These are phyloP conservation scores for Lamproptera curius DNA, from an alignment of 2,888 invertebrate genomes.

Conservation along the genomic window DNA sequence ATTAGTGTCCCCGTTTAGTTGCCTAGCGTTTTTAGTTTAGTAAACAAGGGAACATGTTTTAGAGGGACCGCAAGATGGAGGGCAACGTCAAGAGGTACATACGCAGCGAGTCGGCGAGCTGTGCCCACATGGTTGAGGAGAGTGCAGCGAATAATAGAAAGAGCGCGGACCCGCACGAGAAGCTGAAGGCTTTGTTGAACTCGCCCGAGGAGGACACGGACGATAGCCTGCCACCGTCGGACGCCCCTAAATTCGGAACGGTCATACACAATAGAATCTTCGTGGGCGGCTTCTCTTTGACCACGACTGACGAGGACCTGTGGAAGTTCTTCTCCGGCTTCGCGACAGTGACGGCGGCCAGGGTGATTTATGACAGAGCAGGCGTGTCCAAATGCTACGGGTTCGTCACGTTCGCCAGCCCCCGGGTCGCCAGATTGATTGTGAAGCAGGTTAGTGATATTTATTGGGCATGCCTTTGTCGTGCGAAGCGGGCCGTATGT, in stretches of 20 bases:
- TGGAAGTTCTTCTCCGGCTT: conserved; percentile 94
- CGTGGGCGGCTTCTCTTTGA: conserved; percentile 96
- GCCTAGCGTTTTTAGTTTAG: conserved; percentile 63
- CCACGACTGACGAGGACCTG: conserved; percentile 94
- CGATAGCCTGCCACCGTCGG: conserved; percentile 63
- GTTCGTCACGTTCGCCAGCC: conserved; percentile 83
- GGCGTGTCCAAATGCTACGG: conserved; percentile 97
- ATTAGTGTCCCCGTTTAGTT: conserved; percentile 55
- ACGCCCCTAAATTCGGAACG: conserved; percentile 84
- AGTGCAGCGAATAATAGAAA: conserved; percentile 57
- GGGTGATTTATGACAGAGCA: conserved; percentile 96
- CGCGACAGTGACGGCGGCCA: conserved; percentile 93
- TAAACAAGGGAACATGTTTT: conserved; percentile 73
- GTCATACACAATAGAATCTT: conserved; percentile 97
- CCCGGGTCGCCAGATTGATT: conserved; percentile 68
- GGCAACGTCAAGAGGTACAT: conserved; percentile 64
- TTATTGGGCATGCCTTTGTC: not conserved
- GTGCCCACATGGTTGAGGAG: conserved; percentile 72
- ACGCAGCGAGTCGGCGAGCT: conserved; percentile 69
- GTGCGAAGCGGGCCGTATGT: conserved; percentile 13
- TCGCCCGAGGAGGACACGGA: conserved; percentile 68
- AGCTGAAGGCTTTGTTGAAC: conserved; percentile 64
- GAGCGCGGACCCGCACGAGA: conserved; percentile 65
- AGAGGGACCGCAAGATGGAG: conserved; percentile 56
- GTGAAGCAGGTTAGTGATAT: conserved; percentile 65